Evolutionary conservation across 1,140 invertebrate genomes (phyloP), one percentile per base, ranked within the genome.

Genomic region (Danaus melanippus): DNA sequence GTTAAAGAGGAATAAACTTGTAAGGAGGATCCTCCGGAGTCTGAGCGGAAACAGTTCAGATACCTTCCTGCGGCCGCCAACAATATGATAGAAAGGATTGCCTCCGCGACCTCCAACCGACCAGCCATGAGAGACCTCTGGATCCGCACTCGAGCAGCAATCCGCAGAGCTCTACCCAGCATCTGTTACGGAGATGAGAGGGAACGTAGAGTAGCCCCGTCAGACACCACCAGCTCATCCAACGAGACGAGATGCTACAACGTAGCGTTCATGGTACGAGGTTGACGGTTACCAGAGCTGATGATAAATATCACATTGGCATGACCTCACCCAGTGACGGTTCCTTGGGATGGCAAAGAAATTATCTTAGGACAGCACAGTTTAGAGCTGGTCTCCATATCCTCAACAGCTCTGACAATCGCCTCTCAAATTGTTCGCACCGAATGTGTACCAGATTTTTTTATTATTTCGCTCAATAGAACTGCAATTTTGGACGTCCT

Each of bases 211-310:
- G 79, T 80, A 50, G 69, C 79, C 12, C 79, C 81, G 10, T 82
- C 77, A 10, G 69, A 70, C 50, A 67, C 69, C 43, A 69, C 59
- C 62, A 79, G 72, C 68, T 56, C 67, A 50, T 68, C 59, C 58
- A 71, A 68, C 62, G 68, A 69, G 60, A 71, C 67, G 50, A 67
- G 69, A 39, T 80, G 70, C 64, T 81, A 80, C 71, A 73, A 67
- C 68, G 74, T 79, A 69, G 70, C 79, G 61, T 66, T 70, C 53
- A 75, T 74, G 79, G 82, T 85, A 85, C 71, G 79, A 32, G 4
- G 2, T 0, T 32, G 60, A 62, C 65, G 66, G 60, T 71, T 66
- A 45, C 52, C 64, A 67, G 69, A 62, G 62, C 67, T 62, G 61
- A 50, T 56, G 50, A 40, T 15, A 15, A 11, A 32, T 40, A 49